Evolutionary conservation across 2,113 vertebrate species (phyloP).

Genomic region (Orycteropus afer): DNA sequence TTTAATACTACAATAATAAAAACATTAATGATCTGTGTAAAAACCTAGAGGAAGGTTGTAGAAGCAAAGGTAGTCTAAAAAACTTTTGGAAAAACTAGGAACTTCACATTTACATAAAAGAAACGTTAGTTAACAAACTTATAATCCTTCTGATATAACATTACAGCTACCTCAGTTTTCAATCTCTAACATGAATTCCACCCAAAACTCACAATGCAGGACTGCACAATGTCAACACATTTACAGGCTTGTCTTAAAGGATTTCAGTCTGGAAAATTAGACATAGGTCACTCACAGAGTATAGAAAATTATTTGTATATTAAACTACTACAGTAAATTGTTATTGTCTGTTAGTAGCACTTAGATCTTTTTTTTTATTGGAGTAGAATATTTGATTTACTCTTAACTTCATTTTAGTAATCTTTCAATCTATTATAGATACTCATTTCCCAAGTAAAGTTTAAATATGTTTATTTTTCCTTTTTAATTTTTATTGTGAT

Average conservation of each 20-base stretch:
- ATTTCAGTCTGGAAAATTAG: background rate
- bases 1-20: background rate
- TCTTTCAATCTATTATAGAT: background rate
- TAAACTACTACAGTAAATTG: background rate
- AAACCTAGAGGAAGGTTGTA: background rate
- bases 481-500: no score
- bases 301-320: background rate
- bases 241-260: background rate
- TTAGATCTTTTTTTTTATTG: background rate
- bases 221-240: background rate
- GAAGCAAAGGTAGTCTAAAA: background rate
- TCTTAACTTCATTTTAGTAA: background rate
- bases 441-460: background rate
- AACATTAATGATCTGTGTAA: background rate
- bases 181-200: constrained; percentile 55
- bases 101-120: no score
- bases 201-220: background rate
- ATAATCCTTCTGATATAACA: constrained; percentile 19
- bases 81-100: background rate
- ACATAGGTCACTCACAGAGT: background rate
- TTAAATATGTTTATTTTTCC: no score
- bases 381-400: background rate
- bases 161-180: constrained; percentile 48
- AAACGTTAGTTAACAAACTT: background rate
- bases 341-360: background rate